Conservation (phyloP, 2,888 invertebrate species). For the Drosophila nr. fundita region DNA sequence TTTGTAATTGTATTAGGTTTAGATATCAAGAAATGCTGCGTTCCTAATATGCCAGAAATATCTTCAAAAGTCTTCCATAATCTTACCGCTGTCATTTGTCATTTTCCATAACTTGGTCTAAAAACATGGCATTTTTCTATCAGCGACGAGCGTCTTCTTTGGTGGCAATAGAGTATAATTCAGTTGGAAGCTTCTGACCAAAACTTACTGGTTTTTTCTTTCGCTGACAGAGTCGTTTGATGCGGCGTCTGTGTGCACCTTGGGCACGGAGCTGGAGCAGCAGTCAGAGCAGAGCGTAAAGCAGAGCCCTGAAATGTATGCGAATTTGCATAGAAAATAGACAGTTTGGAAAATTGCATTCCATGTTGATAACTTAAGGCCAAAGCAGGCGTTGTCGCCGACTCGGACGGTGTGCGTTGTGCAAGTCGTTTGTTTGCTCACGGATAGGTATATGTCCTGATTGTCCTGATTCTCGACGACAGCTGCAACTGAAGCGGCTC, state of each 20-base stretch:
- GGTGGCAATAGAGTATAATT: background rate
- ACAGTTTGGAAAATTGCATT: slow-evolving; percentile 81
- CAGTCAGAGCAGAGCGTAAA: slow-evolving; percentile 23
- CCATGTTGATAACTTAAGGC: slow-evolving; percentile 79
- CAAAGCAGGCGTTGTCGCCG: slow-evolving; percentile 48
- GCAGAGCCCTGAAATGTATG: slow-evolving; percentile 66
- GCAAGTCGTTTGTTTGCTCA: slow-evolving; percentile 10
- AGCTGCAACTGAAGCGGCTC: slow-evolving; percentile 70
- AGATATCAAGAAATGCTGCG: background rate
- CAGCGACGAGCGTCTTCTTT: background rate
- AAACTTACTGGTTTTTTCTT: slow-evolving; percentile 6
- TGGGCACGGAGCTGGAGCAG: slow-evolving; percentile 12
- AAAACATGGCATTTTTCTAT: background rate
- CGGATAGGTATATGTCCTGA: slow-evolving; percentile 22
- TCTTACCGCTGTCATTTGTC: background rate
- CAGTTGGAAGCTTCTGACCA: background rate
- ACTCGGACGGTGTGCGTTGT: slow-evolving; percentile 28
- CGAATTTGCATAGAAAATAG: slow-evolving; percentile 79
- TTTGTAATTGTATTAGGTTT: background rate
- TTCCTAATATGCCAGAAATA: background rate
- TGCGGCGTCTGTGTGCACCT: slow-evolving; percentile 40
- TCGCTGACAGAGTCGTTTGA: slow-evolving; percentile 23
- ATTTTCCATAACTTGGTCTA: background rate
- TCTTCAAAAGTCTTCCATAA: background rate
- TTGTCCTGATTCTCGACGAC: slow-evolving; percentile 34